Conservation (phyloP, 1,140 invertebrate species). For the Lasioglossum albipes region DNA sequence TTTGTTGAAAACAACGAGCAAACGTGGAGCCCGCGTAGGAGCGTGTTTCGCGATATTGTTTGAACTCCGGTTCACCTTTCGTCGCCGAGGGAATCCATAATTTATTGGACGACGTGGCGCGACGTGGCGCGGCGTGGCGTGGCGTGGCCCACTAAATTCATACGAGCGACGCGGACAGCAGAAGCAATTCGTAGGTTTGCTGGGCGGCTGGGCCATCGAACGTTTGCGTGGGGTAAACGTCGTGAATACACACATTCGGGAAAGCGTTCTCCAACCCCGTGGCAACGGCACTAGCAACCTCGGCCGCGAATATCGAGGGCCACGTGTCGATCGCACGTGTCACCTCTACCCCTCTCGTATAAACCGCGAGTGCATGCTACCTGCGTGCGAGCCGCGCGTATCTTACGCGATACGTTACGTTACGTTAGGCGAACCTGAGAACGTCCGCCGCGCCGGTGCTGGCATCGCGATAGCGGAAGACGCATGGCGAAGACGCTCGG, state of each 20-base stretch:
- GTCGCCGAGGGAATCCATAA: slow-evolving; percentile 17
- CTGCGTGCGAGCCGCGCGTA: not conserved
- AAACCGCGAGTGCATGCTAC: too few species aligned
- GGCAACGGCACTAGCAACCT: too few species aligned
- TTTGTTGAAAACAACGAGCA: too few species aligned
- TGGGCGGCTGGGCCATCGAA: too few species aligned
- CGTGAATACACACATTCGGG: too few species aligned
- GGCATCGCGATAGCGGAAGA: not conserved
- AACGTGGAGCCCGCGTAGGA: too few species aligned
- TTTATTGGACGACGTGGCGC: slow-evolving; percentile 15
- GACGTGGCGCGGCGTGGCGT: not conserved
- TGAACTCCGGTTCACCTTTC: not conserved
- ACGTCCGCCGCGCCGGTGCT: not conserved
- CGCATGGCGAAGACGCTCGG: not conserved
- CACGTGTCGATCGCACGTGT: slow-evolving; percentile 3
- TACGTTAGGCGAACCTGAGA: not conserved
- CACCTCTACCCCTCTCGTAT: too few species aligned
- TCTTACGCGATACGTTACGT: not conserved
- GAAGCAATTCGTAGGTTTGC: not conserved
- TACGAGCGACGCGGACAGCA: not conserved
- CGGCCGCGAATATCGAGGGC: not conserved
- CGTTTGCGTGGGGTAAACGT: too few species aligned
- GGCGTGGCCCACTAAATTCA: slow-evolving; percentile 26
- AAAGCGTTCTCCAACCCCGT: too few species aligned
- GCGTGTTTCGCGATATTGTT: not conserved